These are phyloP conservation scores for Onychomys torridus DNA, from an alignment of 2,797 vertebrate species.

Conservation along the genomic window DNA sequence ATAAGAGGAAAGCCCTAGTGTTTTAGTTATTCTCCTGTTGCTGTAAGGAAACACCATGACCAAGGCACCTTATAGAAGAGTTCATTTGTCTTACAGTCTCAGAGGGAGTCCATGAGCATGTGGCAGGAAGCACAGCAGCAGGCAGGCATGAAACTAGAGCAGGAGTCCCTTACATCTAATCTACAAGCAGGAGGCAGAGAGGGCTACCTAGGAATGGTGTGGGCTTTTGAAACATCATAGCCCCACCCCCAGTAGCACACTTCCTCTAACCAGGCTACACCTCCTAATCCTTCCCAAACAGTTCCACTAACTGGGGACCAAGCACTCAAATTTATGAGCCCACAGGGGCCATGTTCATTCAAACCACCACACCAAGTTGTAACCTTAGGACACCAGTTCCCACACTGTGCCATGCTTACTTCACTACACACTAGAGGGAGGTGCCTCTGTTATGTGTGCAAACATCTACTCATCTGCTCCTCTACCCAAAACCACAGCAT, in stretches of 20 bases:
- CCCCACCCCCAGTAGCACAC: no score
- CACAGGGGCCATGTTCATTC: no score
- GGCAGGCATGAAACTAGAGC: not conserved
- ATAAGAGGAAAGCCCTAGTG: not conserved
- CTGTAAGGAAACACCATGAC: not conserved
- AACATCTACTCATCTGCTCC: not conserved
- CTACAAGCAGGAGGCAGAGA: not conserved
- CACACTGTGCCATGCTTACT: not conserved
- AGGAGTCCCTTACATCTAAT: not conserved
- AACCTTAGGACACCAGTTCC: not conserved
- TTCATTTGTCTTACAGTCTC: not conserved
- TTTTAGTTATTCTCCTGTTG: not conserved
- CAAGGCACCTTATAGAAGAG: not conserved
- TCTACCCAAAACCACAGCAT: not conserved
- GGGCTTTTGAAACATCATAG: not conserved
- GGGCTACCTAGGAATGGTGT: not conserved
- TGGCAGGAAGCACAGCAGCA: not conserved
- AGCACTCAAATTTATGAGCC: not conserved
- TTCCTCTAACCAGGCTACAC: not conserved
- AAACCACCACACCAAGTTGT: not conserved
- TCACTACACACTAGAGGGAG: accelerated
- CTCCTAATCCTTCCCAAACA: not conserved
- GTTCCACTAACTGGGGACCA: not conserved
- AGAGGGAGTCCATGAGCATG: not conserved
- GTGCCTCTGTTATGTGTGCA: not conserved